phyloP scores from a whole-genome alignment of 2,113 vertebrate genomes.

The Gallinago media region DNA sequence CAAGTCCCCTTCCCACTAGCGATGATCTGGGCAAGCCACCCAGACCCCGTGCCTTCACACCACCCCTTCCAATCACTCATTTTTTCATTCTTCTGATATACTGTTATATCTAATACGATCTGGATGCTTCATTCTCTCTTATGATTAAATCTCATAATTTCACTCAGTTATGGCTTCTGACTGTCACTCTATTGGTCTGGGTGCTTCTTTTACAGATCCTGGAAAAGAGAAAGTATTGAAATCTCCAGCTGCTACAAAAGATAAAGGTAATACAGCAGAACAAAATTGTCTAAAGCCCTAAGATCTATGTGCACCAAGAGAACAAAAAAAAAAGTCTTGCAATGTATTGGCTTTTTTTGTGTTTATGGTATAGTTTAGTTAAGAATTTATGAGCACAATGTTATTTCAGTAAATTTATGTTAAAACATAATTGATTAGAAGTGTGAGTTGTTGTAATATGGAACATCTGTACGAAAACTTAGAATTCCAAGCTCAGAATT shows the following conservation, averaged over 20 bases:
- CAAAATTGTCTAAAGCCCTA: neutral
- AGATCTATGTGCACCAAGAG: neutral
- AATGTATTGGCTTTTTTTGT: neutral
- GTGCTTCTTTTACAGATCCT: conserved; percentile 19
- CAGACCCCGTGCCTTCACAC: neutral
- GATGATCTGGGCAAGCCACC: neutral
- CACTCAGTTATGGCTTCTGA: neutral
- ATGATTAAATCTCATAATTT: neutral
- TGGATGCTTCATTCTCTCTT: neutral
- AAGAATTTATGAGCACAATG: neutral
- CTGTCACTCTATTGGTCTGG: neutral
- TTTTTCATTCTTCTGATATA: no score
- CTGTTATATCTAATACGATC: neutral
- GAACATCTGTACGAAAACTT: neutral
- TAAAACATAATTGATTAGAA: neutral
- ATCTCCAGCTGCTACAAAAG: neutral
- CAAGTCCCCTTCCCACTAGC: neutral
- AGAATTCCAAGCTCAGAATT: neutral
- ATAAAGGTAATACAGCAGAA: conserved; percentile 27
- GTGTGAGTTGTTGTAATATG: neutral
- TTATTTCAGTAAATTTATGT: neutral
- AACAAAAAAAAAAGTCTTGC: neutral
- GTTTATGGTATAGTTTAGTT: neutral
- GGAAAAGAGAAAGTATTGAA: conserved; percentile 46
- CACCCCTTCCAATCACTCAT: no score